A percentile compares a stretch with the other conserved stretches of the same genome.
phyloP scores from a whole-genome alignment of 2,113 vertebrate genomes.

The Mastomys natalensis region DNA sequence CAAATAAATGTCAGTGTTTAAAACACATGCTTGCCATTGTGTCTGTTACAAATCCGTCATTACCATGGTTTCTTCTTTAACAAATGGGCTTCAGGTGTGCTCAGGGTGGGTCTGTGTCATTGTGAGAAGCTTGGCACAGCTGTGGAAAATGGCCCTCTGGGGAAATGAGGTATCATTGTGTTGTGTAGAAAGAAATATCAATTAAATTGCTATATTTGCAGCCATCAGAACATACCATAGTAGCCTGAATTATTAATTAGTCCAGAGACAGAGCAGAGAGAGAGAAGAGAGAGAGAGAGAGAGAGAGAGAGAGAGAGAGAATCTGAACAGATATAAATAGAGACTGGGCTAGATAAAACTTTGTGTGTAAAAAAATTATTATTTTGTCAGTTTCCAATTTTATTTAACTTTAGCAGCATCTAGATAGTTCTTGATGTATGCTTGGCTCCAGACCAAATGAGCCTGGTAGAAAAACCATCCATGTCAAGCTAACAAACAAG shows the following conservation, averaged over 20 bases:
- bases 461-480: neutral
- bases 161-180: constrained; percentile 73
- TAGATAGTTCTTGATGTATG: neutral
- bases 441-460: neutral
- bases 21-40: constrained; percentile 77
- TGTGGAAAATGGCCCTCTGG: constrained; percentile 79
- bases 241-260: constrained; percentile 81
- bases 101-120: constrained; percentile 79
- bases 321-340: neutral
- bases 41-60: constrained; percentile 58
- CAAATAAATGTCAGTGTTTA: constrained; percentile 99
- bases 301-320: neutral
- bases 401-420: neutral
- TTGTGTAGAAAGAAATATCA: constrained; percentile 82
- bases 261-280: constrained; percentile 12
- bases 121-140: constrained; percentile 77
- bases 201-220: constrained; percentile 80
- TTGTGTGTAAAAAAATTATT: constrained; percentile 36
- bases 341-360: constrained; percentile 56
- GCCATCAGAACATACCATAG: constrained; percentile 71
- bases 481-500: neutral
- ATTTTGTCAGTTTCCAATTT: constrained; percentile 41
- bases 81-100: constrained; percentile 74
- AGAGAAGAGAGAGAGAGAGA: neutral
- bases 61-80: constrained; percentile 77